A percentile compares a stretch with the other conserved stretches of the same genome.
These are phyloP conservation scores for Penaeus monodon DNA, from an alignment of 2,888 invertebrate species.

Conservation along the genomic window DNA sequence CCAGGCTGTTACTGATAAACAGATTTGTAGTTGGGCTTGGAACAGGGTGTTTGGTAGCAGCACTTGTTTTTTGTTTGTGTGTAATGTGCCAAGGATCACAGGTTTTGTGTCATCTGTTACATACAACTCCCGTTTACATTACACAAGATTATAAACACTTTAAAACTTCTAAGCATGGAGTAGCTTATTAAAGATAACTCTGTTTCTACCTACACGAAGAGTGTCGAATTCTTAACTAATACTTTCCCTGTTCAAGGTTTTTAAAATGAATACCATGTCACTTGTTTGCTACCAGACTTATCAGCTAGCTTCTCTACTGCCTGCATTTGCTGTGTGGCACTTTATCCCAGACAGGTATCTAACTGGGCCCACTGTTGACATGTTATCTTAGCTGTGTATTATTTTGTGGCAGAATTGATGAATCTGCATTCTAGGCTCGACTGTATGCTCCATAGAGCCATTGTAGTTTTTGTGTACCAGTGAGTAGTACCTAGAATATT, in stretches of 20 bases:
- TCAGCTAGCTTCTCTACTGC: slow-evolving; percentile 41
- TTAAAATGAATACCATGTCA: slow-evolving; percentile 35
- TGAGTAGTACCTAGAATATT: slow-evolving; percentile 53
- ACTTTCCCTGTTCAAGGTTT: slow-evolving; percentile 9
- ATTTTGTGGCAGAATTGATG: slow-evolving; percentile 53
- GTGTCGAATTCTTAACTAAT: slow-evolving; percentile 9
- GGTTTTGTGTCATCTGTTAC: slow-evolving; percentile 37
- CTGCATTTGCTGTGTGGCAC: slow-evolving; percentile 47
- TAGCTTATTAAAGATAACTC: slow-evolving; percentile 18
- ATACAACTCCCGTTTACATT: slow-evolving; percentile 6
- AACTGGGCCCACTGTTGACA: slow-evolving; percentile 55
- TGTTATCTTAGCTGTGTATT: slow-evolving; percentile 56
- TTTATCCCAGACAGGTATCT: slow-evolving; percentile 29
- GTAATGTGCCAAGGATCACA: not conserved
- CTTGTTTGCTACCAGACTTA: slow-evolving; percentile 49
- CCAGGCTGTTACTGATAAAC: slow-evolving; percentile 12
- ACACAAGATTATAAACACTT: no score
- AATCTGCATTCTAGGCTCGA: slow-evolving; percentile 44
- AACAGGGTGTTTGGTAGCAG: slow-evolving; percentile 24
- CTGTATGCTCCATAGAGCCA: slow-evolving; percentile 28
- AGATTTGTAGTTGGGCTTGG: slow-evolving; percentile 17
- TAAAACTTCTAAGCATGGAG: not conserved
- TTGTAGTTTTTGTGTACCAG: slow-evolving; percentile 52
- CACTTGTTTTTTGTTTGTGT: slow-evolving; percentile 26
- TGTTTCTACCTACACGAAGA: slow-evolving; percentile 21